phyloP scores from a whole-genome alignment of 2,888 invertebrate species.

The Carabus problematicus region DNA sequence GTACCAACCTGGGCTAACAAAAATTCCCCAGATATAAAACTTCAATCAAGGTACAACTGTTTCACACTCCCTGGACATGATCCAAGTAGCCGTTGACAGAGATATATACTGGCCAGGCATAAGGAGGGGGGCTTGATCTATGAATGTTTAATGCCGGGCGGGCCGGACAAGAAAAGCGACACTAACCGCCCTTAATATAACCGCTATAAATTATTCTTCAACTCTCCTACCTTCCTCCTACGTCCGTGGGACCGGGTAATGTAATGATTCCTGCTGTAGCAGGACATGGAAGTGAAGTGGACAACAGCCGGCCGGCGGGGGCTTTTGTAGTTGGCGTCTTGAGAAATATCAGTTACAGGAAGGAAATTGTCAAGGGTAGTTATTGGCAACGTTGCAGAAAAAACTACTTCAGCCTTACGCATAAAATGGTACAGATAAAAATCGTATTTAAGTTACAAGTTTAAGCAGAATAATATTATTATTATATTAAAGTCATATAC shows the following conservation, averaged over 20 bases:
- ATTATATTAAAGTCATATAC: too few relatives aligned
- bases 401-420: too few relatives aligned
- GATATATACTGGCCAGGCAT: background rate
- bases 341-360: too few relatives aligned
- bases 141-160: constrained; percentile 31
- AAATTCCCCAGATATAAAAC: constrained; percentile 15
- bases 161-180: constrained; percentile 11
- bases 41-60: constrained; percentile 3
- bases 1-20: too few relatives aligned
- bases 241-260: background rate
- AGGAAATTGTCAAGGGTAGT: too few relatives aligned
- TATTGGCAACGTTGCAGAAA: too few relatives aligned
- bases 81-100: constrained; percentile 15
- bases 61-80: background rate
- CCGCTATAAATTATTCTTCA: constrained; percentile 39
- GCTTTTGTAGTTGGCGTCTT: too few relatives aligned
- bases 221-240: too few relatives aligned
- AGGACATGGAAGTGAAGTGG: background rate
- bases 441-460: too few relatives aligned
- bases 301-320: too few relatives aligned
- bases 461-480: too few relatives aligned
- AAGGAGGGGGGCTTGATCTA: constrained; percentile 20
- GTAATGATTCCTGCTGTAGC: constrained; percentile 8
- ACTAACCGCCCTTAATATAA: constrained; percentile 29
- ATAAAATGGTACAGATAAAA: too few relatives aligned